Evolutionary conservation across 64 coral and sea anemone species (phyloP).

Genomic region (Actinia tenebrosa): DNA sequence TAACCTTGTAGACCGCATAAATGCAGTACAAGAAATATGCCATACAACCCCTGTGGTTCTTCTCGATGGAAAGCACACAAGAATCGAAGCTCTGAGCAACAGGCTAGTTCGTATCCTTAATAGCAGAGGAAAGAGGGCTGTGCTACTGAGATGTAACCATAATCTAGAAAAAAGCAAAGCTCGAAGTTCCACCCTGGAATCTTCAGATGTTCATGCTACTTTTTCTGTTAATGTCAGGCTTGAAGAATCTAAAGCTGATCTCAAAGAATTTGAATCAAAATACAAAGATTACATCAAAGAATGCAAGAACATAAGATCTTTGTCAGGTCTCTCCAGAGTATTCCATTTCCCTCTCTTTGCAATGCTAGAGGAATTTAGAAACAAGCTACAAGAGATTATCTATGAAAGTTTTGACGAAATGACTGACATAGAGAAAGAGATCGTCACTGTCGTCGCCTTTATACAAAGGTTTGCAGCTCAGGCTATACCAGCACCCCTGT

Average conservation of each 20-base stretch:
- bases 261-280: conserved; percentile 53
- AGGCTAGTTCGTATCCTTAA: conserved; percentile 51
- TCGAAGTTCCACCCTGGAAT: too few species aligned
- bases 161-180: too few species aligned
- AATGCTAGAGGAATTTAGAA: conserved; percentile 60
- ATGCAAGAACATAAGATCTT: neutral
- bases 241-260: conserved; percentile 61
- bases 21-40: conserved; percentile 53
- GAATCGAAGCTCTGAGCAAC: conserved; percentile 48
- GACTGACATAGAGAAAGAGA: conserved; percentile 43
- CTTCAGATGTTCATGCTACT: conserved; percentile 23
- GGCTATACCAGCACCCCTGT: conserved; percentile 36
- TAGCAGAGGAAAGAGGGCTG: conserved; percentile 37
- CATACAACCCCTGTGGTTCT: conserved; percentile 52
- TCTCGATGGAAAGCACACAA: conserved; percentile 69
- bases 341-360: conserved; percentile 82
- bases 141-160: conserved; percentile 53
- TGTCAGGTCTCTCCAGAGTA: conserved; percentile 29
- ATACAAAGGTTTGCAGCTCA: conserved; percentile 70
- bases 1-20: conserved; percentile 39
- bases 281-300: conserved; percentile 67
- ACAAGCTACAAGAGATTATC: conserved; percentile 51
- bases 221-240: conserved; percentile 55
- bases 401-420: conserved; percentile 52
- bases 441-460: conserved; percentile 56